These are phyloP conservation scores for Pseudotriccus pelzelni DNA, from an alignment of 2,797 vertebrate species.

Conservation along the genomic window DNA sequence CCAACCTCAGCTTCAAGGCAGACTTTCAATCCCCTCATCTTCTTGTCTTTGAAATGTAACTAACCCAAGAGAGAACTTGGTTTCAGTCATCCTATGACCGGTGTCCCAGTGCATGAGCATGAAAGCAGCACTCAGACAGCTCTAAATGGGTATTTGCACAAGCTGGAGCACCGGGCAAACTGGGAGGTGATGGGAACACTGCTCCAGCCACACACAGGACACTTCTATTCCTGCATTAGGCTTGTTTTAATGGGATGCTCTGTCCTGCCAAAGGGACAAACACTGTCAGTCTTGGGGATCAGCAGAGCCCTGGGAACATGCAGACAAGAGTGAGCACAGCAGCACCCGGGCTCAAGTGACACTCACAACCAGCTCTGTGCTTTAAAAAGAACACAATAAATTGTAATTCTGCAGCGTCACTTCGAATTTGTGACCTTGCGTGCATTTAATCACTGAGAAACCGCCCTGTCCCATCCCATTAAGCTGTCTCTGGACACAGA, in stretches of 20 bases:
- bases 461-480: not conserved
- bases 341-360: not conserved
- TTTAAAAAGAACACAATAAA: not conserved
- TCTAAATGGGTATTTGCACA: not conserved
- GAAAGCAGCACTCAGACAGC: not conserved
- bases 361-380: not conserved
- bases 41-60: not conserved
- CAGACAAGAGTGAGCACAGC: not conserved
- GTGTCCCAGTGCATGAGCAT: fast-evolving
- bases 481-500: not conserved
- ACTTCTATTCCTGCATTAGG: not conserved
- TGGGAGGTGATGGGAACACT: not conserved
- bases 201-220: not conserved
- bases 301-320: not conserved
- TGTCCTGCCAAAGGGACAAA: not conserved
- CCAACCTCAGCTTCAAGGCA: not conserved
- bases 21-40: not conserved
- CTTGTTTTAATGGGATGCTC: not conserved
- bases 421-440: not conserved
- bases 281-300: not conserved
- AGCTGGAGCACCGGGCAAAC: not conserved
- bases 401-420: not conserved
- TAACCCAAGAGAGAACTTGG: not conserved
- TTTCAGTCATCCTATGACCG: not conserved
- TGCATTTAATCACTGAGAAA: not conserved